These are phyloP conservation scores for Gobio gobio DNA, from an alignment of 2,113 vertebrate genomes.

Conservation along the genomic window DNA sequence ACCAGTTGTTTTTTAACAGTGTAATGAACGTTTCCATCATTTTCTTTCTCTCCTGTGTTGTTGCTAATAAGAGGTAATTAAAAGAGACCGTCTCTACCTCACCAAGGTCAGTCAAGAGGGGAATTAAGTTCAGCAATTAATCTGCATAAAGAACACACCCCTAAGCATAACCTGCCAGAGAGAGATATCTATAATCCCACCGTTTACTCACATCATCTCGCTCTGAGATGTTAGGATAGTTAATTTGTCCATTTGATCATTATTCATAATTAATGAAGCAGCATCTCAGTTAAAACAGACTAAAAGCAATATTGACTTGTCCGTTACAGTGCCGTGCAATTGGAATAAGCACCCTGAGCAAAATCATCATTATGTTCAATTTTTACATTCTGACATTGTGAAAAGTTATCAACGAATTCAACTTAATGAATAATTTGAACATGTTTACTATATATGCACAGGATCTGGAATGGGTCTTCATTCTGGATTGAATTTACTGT, in stretches of 20 bases:
- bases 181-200: slow-evolving; percentile 36
- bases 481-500: not conserved
- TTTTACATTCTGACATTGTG: not conserved
- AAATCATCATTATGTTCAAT: not conserved
- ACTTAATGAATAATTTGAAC: not conserved
- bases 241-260: not conserved
- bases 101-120: slow-evolving; percentile 25
- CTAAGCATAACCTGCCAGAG: slow-evolving; percentile 36
- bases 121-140: slow-evolving; percentile 56
- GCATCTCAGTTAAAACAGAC: not conserved
- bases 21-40: not conserved
- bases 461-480: not conserved
- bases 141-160: slow-evolving; percentile 48
- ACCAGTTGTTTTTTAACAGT: not conserved
- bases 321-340: not conserved
- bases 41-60: slow-evolving; percentile 11
- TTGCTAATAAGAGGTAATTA: not conserved
- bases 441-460: not conserved
- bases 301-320: not conserved
- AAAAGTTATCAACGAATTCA: not conserved
- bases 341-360: not conserved
- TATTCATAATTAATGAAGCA: not conserved
- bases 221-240: slow-evolving; percentile 19
- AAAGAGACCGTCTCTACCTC: slow-evolving; percentile 14
- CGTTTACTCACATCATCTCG: slow-evolving; percentile 39